Conservation (phyloP, 2,113 vertebrate species). For the Oreochromis spilurus region DNA sequence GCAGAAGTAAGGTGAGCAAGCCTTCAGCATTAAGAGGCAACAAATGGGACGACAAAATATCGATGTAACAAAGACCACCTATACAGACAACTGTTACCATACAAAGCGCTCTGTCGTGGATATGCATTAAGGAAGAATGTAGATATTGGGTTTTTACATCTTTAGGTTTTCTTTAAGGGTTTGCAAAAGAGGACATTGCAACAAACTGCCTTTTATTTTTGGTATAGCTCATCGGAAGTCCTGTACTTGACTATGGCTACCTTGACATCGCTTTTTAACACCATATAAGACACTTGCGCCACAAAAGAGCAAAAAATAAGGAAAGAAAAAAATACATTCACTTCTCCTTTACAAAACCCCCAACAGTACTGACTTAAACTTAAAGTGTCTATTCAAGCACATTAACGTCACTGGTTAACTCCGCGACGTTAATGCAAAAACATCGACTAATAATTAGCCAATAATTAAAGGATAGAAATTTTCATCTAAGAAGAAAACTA, state of each 20-base stretch:
- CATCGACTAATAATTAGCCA: background rate
- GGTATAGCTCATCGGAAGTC: background rate
- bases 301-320: background rate
- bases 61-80: background rate
- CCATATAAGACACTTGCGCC: background rate
- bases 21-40: conserved; percentile 1
- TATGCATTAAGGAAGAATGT: background rate
- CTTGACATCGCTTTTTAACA: background rate
- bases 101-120: fast-evolving
- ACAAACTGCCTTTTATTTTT: conserved; percentile 22
- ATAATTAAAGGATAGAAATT: background rate
- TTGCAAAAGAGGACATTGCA: background rate
- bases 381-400: background rate
- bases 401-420: background rate
- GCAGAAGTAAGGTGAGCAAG: fast-evolving
- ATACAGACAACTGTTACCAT: background rate
- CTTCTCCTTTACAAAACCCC: background rate
- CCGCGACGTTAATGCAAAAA: background rate
- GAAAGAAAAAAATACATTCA: background rate
- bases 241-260: fast-evolving
- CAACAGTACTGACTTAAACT: background rate
- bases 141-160: background rate
- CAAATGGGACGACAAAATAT: background rate
- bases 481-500: background rate
- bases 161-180: background rate